Evolutionary conservation across 2,888 invertebrate species (phyloP).

Genomic region (Caenorhabditis sp.): DNA sequence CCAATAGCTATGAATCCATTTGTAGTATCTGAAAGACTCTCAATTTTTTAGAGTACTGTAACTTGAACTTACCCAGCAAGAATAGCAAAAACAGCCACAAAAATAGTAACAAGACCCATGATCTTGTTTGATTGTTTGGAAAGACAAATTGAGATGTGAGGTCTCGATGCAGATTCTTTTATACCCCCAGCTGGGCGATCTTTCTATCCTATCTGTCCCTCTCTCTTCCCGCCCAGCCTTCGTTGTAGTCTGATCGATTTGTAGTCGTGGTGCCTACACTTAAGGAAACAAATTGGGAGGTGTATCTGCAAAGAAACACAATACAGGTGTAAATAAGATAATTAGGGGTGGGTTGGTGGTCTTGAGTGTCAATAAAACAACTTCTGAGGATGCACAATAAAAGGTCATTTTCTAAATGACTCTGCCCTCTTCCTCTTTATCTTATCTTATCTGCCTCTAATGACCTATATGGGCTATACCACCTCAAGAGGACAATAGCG

Average conservation of each 20-base stretch:
- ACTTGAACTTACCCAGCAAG: constrained; percentile 14
- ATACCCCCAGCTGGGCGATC: background rate
- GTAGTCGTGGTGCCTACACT: constrained; percentile 12
- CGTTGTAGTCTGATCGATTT: constrained; percentile 39
- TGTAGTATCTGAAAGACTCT: constrained; percentile 60
- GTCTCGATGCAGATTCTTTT: constrained; percentile 4
- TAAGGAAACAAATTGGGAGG: background rate
- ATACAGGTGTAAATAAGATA: constrained; percentile 3
- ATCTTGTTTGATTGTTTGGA: too few relatives aligned
- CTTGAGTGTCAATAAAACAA: background rate
- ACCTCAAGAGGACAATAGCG: too few relatives aligned
- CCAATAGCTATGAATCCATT: constrained; percentile 74
- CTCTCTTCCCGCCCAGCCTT: constrained; percentile 17
- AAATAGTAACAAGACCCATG: constrained; percentile 31
- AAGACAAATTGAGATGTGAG: constrained; percentile 6
- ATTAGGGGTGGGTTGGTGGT: too few relatives aligned
- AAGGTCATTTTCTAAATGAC: too few relatives aligned
- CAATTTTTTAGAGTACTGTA: background rate
- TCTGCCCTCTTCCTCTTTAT: too few relatives aligned
- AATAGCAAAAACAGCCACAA: constrained; percentile 7
- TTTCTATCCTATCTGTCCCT: constrained; percentile 41
- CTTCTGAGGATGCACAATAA: too few relatives aligned
- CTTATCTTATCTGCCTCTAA: too few relatives aligned
- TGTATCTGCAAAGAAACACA: background rate
- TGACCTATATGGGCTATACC: too few relatives aligned